A percentile compares a stretch with the other conserved stretches of the same genome.
Evolutionary conservation across 1,140 invertebrate species (phyloP).

Genomic region (Ceratitis capitata): DNA sequence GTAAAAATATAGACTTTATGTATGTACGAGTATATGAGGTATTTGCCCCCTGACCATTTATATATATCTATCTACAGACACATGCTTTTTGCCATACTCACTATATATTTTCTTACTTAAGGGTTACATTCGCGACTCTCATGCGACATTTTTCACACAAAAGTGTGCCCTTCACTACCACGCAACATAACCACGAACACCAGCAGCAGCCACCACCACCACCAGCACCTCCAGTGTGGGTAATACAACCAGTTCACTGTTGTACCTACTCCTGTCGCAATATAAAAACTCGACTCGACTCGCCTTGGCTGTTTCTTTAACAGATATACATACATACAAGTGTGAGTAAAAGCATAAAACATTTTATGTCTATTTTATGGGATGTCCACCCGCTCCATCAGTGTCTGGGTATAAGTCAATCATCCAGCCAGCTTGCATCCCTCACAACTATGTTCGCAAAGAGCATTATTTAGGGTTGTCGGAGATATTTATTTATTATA

Average conservation of each 20-base stretch:
- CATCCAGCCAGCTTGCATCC: neutral
- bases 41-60: no score
- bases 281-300: neutral
- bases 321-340: no score
- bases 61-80: no score
- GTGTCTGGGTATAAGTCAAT: neutral
- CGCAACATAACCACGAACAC: slow-evolving; percentile 22
- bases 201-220: neutral
- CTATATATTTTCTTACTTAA: neutral
- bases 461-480: neutral
- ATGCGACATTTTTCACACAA: neutral
- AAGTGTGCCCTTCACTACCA: neutral
- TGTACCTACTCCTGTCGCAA: neutral
- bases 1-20: no score
- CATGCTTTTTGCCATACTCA: neutral
- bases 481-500: neutral
- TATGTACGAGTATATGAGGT: no score
- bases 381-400: neutral
- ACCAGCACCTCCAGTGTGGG: no score
- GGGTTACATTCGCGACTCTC: neutral
- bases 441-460: neutral
- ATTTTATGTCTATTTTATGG: neutral
- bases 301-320: neutral
- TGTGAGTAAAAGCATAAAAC: no score
- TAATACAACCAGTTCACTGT: neutral